Conservation (phyloP, 2,113 vertebrate species). For the Gallinago paraguaiae region DNA sequence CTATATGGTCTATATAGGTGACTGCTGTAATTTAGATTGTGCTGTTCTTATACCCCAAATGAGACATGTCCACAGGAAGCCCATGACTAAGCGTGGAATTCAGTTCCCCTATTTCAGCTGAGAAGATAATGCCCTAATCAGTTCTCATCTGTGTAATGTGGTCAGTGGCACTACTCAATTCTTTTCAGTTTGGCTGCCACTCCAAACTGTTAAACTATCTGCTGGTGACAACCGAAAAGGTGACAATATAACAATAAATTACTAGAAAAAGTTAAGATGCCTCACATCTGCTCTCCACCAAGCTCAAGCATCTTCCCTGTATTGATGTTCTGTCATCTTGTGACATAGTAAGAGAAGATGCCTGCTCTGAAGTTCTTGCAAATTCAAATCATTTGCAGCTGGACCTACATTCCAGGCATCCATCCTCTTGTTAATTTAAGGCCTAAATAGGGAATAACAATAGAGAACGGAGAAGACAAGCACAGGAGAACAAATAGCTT, state of each 20-base stretch:
- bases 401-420: not conserved
- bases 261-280: slow-evolving; percentile 34
- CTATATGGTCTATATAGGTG: slow-evolving; percentile 2
- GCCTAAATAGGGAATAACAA: not conserved
- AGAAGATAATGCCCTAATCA: slow-evolving; percentile 26
- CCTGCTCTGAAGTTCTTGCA: slow-evolving; percentile 9
- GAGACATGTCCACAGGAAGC: not conserved
- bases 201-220: slow-evolving; percentile 52
- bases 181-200: slow-evolving; percentile 11
- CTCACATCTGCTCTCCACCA: slow-evolving; percentile 41
- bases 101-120: not conserved
- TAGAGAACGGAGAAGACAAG: not conserved
- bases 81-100: not conserved
- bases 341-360: not conserved
- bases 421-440: not conserved
- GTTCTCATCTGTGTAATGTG: not conserved
- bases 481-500: not conserved
- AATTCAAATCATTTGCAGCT: not conserved
- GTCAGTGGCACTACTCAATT: slow-evolving; percentile 13
- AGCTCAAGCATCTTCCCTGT: not conserved
- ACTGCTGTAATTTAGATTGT: not conserved
- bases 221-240: slow-evolving; percentile 9
- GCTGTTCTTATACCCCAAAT: not conserved
- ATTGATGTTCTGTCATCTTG: slow-evolving; percentile 3
- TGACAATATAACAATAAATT: slow-evolving; percentile 53